These are phyloP conservation scores for Apodemus sylvaticus DNA, from an alignment of 2,113 vertebrate genomes.

Conservation along the genomic window DNA sequence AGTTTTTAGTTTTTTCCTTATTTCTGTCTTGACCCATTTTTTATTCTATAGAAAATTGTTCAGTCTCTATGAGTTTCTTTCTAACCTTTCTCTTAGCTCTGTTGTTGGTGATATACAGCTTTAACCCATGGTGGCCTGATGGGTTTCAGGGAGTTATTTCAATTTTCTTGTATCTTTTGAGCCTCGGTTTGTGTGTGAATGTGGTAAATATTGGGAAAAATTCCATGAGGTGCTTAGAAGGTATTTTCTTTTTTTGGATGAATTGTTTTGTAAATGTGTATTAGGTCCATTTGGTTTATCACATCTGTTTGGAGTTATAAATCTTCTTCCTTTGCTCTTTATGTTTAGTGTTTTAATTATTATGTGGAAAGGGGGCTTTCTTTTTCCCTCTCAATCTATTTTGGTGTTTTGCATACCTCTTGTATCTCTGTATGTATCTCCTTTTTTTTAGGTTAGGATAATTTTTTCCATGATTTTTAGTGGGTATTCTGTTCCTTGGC, in stretches of 20 bases:
- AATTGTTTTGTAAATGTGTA: not conserved
- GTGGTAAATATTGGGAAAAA: not conserved
- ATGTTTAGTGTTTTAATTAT: not conserved
- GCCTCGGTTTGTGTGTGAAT: not conserved
- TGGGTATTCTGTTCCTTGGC: not conserved
- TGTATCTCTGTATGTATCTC: not conserved
- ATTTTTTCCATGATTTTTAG: not conserved
- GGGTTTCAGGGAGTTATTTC: not conserved
- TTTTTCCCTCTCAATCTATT: not conserved
- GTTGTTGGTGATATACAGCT: not conserved
- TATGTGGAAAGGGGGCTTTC: not conserved
- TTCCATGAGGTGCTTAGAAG: not conserved
- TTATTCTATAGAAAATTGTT: not conserved
- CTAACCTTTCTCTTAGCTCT: not conserved
- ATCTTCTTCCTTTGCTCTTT: not conserved
- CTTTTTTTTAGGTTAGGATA: not conserved
- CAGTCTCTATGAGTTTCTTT: not conserved
- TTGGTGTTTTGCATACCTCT: not conserved
- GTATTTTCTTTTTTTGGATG: not conserved
- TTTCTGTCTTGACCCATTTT: not conserved
- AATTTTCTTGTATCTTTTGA: not conserved
- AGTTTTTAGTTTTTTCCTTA: not conserved
- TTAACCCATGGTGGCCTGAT: not conserved
- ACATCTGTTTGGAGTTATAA: not conserved
- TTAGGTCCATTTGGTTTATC: not conserved